phyloP scores from a whole-genome alignment of 2,888 invertebrate genomes.

The Drosophila multiciliata region DNA sequence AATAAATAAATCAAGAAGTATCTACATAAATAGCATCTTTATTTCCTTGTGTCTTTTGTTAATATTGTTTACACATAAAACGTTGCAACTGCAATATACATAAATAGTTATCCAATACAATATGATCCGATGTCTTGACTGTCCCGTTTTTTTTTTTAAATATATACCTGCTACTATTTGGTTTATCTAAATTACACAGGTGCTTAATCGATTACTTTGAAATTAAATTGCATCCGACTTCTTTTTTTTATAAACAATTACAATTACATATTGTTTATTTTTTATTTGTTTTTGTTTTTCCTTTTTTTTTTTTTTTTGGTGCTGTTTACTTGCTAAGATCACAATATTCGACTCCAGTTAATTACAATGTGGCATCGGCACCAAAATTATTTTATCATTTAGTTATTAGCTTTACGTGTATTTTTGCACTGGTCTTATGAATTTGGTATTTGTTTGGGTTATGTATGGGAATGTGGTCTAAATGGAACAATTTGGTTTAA shows the following conservation, averaged over 20 bases:
- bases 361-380: slow-evolving; percentile 42
- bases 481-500: slow-evolving; percentile 61
- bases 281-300: slow-evolving; percentile 14
- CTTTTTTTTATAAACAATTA: slow-evolving; percentile 33
- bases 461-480: slow-evolving; percentile 17
- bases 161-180: slow-evolving; percentile 33
- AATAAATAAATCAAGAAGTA: neutral
- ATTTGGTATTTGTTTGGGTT: neutral
- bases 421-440: slow-evolving; percentile 14
- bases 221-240: slow-evolving; percentile 19
- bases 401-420: slow-evolving; percentile 6
- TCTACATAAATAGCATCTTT: slow-evolving; percentile 70
- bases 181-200: slow-evolving; percentile 40
- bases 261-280: slow-evolving; percentile 10
- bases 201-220: slow-evolving; percentile 23
- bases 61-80: slow-evolving; percentile 64
- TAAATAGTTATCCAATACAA: slow-evolving; percentile 50
- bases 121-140: slow-evolving; percentile 20
- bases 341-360: slow-evolving; percentile 64
- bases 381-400: slow-evolving; percentile 24
- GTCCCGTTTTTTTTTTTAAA: slow-evolving; percentile 1
- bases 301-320: slow-evolving; percentile 36
- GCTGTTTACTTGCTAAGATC: slow-evolving; percentile 65
- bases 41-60: slow-evolving; percentile 60
- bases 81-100: slow-evolving; percentile 59